phyloP scores from a whole-genome alignment of 2,888 invertebrate species.

The Spilosoma lubricipeda region DNA sequence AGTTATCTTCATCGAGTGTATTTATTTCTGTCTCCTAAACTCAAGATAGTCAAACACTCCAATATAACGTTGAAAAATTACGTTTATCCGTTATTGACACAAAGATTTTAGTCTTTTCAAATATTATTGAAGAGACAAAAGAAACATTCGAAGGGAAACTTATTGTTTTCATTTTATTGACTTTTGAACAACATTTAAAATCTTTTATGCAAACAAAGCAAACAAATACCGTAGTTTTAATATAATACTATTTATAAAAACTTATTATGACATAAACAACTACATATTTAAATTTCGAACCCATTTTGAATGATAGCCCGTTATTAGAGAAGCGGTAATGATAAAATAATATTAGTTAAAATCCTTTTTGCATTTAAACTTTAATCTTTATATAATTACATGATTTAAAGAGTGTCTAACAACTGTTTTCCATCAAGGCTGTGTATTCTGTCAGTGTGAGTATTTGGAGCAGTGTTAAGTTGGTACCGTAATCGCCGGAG shows the following conservation, averaged over 20 bases:
- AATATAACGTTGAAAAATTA: conserved; percentile 60
- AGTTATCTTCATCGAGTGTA: conserved; percentile 61
- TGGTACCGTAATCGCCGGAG: conserved; percentile 73
- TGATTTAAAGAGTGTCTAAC: conserved; percentile 56
- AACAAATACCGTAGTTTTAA: neutral
- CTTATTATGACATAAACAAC: neutral
- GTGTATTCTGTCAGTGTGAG: conserved; percentile 68
- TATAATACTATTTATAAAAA: neutral
- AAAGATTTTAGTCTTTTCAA: conserved; percentile 61
- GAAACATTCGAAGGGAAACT: conserved; percentile 28
- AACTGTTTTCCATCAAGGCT: conserved; percentile 78
- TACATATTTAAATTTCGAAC: conserved; percentile 18
- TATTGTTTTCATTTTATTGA: conserved; percentile 28
- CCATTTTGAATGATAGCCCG: conserved; percentile 22
- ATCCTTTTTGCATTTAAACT: conserved; percentile 32
- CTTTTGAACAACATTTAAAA: conserved; percentile 4
- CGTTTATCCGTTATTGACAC: conserved; percentile 69
- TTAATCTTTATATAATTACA: conserved; percentile 51
- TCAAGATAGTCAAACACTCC: conserved; percentile 70
- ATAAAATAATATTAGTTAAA: conserved; percentile 25
- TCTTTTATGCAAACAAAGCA: neutral
- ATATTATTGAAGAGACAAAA: conserved; percentile 36
- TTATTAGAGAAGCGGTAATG: conserved; percentile 22
- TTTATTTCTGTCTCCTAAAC: conserved; percentile 61
- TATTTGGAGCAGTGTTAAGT: conserved; percentile 67